Evolutionary conservation across 2,797 vertebrate species (phyloP), one percentile per base, ranked within the genome.

Genomic region (Echeneis naucrates): DNA sequence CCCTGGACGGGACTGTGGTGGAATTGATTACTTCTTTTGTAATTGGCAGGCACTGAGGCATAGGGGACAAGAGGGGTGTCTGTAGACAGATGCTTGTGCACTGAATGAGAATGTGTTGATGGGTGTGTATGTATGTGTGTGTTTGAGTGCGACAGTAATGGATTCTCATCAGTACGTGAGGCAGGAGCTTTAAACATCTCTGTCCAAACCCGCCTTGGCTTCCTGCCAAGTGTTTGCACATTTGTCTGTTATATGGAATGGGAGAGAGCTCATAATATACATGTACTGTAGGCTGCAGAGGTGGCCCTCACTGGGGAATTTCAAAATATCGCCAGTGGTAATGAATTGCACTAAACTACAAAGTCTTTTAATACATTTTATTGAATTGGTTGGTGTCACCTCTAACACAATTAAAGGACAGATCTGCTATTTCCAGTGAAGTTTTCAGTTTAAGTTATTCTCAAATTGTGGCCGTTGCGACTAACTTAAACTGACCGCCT

Each of bases 1-100:
- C 90, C 90, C 78, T 68, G 83, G 88, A 90, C 57, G 72, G 64
- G 72, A 77, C 80, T 52, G 57, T 78, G 85, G 85, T 81, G 83
- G 84, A 89, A 93, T 93, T 93, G 92, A 93, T 93, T 91, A 91
- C 88, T 92, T 87, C 89, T 92, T 92, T 93, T 92, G 92, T 92
- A 93, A 92, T 92, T 92, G 89, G 91, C 92, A 91, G 83, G 74
- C 92, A 81, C 77, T 84, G 90, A 91, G 80, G 87, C 90, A 87
- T 89, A 83, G 79, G 89, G 88, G 84, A 92, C 89, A 91, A 76
- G 75, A 75, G 79, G 80, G 78, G 47, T 82, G 89, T 89, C 84
- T 88, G 83, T 77, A 76, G 87, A 83, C 85, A 91, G 82, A 87
- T 88, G 90, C 80, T 79, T 88, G 85, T 85, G 89, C 84, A 56